phyloP scores from a whole-genome alignment of 2,113 vertebrate species.

The Albula goreensis region DNA sequence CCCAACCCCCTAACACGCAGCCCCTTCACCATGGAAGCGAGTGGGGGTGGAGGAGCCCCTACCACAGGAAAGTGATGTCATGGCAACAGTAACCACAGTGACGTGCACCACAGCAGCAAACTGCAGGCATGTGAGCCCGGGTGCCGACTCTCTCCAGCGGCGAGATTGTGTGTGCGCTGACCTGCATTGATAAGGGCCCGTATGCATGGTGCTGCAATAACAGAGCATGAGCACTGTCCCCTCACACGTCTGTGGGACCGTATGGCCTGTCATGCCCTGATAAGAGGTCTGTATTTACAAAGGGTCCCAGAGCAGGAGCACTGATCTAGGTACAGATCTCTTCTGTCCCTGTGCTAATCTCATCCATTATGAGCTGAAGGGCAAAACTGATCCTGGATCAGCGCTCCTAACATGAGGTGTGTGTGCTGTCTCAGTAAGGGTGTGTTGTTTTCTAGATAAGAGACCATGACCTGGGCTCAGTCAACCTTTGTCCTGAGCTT shows the following conservation, averaged over 20 bases:
- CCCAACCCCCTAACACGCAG: neutral
- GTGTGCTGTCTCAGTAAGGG: neutral
- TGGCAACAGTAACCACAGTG: slow-evolving; percentile 6
- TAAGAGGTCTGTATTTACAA: no score
- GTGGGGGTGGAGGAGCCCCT: neutral
- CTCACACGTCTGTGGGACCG: neutral
- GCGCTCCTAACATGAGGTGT: neutral
- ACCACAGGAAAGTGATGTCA: slow-evolving; percentile 5
- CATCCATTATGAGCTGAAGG: no score
- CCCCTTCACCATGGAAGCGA: neutral
- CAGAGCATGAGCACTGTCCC: neutral
- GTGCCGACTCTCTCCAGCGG: neutral
- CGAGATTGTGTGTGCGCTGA: neutral
- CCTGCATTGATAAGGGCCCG: neutral
- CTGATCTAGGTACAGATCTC: no score
- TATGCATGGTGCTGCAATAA: neutral
- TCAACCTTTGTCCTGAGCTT: neutral
- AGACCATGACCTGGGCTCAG: neutral
- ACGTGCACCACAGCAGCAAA: neutral
- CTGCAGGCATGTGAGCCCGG: neutral
- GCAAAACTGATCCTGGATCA: no score
- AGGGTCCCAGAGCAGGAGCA: no score
- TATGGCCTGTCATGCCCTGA: neutral
- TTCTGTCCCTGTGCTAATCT: no score
- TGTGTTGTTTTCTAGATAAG: neutral